Percentiles rank a stretch among this genome's conserved stretches.
Conservation (phyloP, 2,888 invertebrate genomes). For the Campaea margaritaria region DNA sequence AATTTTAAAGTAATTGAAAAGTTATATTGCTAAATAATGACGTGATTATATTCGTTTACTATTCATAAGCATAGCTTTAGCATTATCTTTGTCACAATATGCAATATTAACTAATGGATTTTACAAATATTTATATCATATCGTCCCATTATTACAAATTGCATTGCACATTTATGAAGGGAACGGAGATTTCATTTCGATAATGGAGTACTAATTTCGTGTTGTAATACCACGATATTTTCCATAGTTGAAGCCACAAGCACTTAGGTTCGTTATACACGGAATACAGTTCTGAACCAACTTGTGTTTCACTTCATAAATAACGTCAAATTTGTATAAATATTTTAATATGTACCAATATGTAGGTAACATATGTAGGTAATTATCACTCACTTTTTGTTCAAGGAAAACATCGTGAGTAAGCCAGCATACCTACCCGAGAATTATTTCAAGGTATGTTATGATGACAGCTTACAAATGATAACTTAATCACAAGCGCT, state of each 20-base stretch:
- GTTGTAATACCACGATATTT: slow-evolving; percentile 32
- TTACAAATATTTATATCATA: slow-evolving; percentile 17
- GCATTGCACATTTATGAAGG: slow-evolving; percentile 38
- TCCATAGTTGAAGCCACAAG: slow-evolving; percentile 38
- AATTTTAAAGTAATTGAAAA: no score
- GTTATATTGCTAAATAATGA: background rate
- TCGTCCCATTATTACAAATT: slow-evolving; percentile 13
- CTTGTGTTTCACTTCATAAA: no score
- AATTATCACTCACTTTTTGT: no score
- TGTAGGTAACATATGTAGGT: no score
- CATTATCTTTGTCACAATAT: background rate
- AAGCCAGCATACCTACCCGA: no score
- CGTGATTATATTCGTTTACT: background rate
- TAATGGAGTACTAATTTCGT: slow-evolving; percentile 52
- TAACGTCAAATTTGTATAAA: no score
- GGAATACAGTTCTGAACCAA: background rate
- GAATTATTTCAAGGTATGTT: no score
- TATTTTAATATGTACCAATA: no score
- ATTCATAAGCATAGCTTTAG: background rate
- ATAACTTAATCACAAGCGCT: no score
- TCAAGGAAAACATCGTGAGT: no score
- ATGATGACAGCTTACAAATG: no score
- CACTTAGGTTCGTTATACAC: background rate
- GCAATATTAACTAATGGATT: slow-evolving; percentile 13
- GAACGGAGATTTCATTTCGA: slow-evolving; percentile 54